Conservation (phyloP, 2,888 invertebrate species). For the Apoda limacodes region DNA sequence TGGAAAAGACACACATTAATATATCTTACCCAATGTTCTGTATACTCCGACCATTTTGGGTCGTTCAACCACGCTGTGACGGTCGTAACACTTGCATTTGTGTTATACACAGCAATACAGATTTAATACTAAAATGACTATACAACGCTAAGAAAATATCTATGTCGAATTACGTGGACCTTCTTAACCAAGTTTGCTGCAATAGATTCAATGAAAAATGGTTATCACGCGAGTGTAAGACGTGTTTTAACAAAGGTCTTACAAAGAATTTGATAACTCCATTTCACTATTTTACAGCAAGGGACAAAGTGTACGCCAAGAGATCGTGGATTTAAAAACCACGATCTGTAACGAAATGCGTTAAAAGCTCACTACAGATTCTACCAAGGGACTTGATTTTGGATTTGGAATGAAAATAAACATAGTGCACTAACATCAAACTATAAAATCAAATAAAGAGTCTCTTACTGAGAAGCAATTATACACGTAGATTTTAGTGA, state of each 20-base stretch:
- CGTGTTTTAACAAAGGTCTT: conserved; percentile 9
- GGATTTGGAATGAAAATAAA: too few relatives aligned
- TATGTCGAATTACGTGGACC: conserved; percentile 11
- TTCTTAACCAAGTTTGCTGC: conserved; percentile 9
- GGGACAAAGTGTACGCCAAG: conserved; percentile 11
- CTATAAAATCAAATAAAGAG: conserved; percentile 2
- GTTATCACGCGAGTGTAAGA: conserved; percentile 11
- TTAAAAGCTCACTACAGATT: conserved; percentile 8
- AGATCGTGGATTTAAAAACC: conserved; percentile 10
- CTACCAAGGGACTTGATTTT: too few relatives aligned
- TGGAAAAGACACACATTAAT: conserved; percentile 9
- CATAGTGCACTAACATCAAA: conserved; percentile 8
- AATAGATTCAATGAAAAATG: conserved; percentile 7
- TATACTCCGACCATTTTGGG: conserved; percentile 8
- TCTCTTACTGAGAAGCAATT: too few relatives aligned
- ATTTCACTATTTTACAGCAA: conserved; percentile 8
- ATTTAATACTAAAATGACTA: conserved; percentile 11
- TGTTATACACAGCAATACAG: conserved; percentile 13
- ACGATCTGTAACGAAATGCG: conserved; percentile 10
- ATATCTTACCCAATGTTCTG: conserved; percentile 10
- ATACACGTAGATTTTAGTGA: conserved; percentile 21
- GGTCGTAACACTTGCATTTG: too few relatives aligned
- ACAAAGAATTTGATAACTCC: conserved; percentile 11
- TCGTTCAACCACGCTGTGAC: conserved; percentile 9
- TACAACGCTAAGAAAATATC: conserved; percentile 9